phyloP scores from a whole-genome alignment of 2,797 vertebrate species.

The Poecilia gillii region DNA sequence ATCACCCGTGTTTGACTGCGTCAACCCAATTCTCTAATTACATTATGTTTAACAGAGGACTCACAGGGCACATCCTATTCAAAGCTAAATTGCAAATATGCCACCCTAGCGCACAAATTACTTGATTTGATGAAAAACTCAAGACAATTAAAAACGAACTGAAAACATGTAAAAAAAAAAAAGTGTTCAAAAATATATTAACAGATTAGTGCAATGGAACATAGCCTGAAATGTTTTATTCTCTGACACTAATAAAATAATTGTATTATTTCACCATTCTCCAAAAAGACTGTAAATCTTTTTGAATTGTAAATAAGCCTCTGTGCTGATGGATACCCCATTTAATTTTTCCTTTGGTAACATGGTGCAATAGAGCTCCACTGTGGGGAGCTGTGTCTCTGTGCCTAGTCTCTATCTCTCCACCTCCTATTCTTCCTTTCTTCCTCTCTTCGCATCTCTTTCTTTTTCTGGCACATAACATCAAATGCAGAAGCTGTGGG shows the following conservation, averaged over 20 bases:
- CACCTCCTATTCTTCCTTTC: constrained; percentile 13
- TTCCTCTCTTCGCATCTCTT: constrained; percentile 33
- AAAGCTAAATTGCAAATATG: constrained; percentile 25
- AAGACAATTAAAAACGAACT: constrained; percentile 24
- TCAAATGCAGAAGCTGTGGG: constrained; percentile 61
- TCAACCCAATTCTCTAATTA: constrained; percentile 64
- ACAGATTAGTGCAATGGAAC: background rate
- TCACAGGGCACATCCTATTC: constrained; percentile 36
- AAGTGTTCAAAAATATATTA: background rate
- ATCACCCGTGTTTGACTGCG: constrained; percentile 55
- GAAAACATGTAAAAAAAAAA: background rate
- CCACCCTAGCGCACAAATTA: background rate
- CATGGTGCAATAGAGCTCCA: constrained; percentile 67
- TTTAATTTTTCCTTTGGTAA: background rate
- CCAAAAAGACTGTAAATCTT: constrained; percentile 13
- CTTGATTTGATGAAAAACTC: constrained; percentile 23
- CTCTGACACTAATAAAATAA: constrained; percentile 4
- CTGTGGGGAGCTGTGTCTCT: constrained; percentile 83
- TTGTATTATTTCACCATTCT: background rate
- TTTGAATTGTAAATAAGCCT: constrained; percentile 36
- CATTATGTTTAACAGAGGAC: constrained; percentile 52
- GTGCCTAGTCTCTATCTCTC: constrained; percentile 43
- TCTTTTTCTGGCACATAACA: constrained; percentile 49
- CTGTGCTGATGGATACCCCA: constrained; percentile 10
- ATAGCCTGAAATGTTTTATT: constrained; percentile 7